Evolutionary conservation across 2,113 vertebrate species (phyloP), one percentile per base, ranked within the genome.

Genomic region (Vimba vimba): DNA sequence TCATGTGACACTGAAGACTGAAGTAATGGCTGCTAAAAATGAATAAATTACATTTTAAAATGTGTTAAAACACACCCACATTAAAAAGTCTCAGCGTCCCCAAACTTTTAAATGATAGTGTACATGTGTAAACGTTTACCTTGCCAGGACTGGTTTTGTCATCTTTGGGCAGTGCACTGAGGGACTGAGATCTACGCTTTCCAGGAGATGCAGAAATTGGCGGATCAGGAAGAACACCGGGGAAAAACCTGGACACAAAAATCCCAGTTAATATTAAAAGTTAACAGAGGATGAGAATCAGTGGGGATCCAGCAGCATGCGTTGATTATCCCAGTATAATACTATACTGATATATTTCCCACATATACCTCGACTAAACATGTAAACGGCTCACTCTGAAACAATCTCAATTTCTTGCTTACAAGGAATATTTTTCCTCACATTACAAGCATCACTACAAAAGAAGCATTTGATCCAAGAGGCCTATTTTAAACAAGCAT

Each of bases 81-180:
- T 57, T 23, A 57, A 57, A 57, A 57, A 57, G 55, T 23, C 52
- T 7, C 23, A 57, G 15, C 15, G 1, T 52, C 19, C 55, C 55
- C 6, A 57, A 57, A 21, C 2, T 8, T 57, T 57, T 21, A 7
- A 57, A 57, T 57, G 19, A 57, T 57, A 57, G 19, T 8, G 55
- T 57, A 57, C 17, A 57, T 57, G 59, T 62, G 78, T 6, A 47
- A 64, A 64, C 0, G 13, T 64, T 12, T 80, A 89, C 89, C 89
- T 89, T 89, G 47, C 89, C 89, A 39, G 89, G 89, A 74, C 89
- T 89, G 71, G 92, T 97, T 91, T 97, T 98, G 88, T 98, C 97
- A 68, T 98, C 97, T 94, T 98, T 98, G 66, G 97, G 97, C 84
- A 98, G 92, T 0, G 97, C 97, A 19, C 97, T 97, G 74, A 98